Base-by-base conservation (phyloP, 2,113 vertebrate species). In the Ctenodactylus gundi region DNA sequence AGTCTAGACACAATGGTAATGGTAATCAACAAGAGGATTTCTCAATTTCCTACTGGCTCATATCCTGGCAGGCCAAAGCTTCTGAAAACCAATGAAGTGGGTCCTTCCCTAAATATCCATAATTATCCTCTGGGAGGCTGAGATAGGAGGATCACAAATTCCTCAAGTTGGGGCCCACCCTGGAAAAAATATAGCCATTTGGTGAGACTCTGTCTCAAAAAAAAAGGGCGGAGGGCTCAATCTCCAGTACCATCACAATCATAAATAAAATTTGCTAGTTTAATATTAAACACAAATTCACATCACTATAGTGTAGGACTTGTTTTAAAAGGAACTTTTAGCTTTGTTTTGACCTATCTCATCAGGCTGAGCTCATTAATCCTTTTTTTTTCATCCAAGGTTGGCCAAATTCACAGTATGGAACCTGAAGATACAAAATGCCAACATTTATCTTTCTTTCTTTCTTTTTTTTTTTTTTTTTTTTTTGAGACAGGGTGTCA, bases 51-150 rank as follows among this genome's bases (percentile, higher is more conserved):
- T 53, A 18, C 21, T 65, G 46, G 36, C 68, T 36, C 18, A n/a
- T 9, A 23, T 51, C 27, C 15, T 46, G 51, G 31, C 39, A 76
- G 68, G 53, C 44, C 58, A 94, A 73, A 27, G 87, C 68, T 93
- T 93, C 58, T 70, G 75, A 86, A 97, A 95, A 81, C 36, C 75
- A 92, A 13, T 34, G 58, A 73, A 84, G 10, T 88, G 80, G 18
- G 46, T 77, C 88, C 27, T 88, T 75, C 39, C 44, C 36, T 68
- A 57, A 62, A 70, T 67, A 89, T 65, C 44, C 82, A 46, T 87
- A 80, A 89, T 83, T 92, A 60, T 88, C 51, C 70, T n/a, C n/a
- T n/a, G 9, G 46, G 70, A 6, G 10, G 8, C 21, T 75, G 23
- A 10, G 13, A 58, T 2, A 14, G 34, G 39, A 84, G 25, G 82